These are phyloP conservation scores for Grus americana DNA, from an alignment of 2,113 vertebrate species.

Conservation along the genomic window DNA sequence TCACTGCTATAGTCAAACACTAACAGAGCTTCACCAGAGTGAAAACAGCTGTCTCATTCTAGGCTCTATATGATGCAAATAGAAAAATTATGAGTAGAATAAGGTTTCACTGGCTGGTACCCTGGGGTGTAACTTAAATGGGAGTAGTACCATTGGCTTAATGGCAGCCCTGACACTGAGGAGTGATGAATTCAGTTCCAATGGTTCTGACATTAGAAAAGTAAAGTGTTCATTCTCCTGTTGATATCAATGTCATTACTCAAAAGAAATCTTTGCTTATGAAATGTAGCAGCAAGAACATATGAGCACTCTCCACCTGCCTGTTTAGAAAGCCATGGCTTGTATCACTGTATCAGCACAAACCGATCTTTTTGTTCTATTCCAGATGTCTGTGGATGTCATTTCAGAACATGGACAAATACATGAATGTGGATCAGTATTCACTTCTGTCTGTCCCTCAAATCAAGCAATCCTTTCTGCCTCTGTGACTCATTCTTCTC, in stretches of 20 bases:
- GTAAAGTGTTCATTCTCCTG: not conserved
- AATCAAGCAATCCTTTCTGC: not conserved
- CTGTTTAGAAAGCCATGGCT: not conserved
- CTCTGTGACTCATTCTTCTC: not conserved
- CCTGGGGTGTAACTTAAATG: not conserved
- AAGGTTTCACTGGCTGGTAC: not conserved
- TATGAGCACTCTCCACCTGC: not conserved
- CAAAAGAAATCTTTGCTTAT: not conserved
- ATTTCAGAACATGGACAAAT: not conserved
- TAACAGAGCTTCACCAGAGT: not conserved
- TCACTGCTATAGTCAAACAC: not conserved
- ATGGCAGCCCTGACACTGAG: not conserved
- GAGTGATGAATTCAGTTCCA: not conserved
- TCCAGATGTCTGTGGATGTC: not conserved
- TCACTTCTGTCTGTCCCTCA: not conserved
- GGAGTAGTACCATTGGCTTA: not conserved
- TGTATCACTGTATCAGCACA: not conserved
- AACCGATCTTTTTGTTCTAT: not conserved
- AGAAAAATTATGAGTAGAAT: not conserved
- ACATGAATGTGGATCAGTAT: not conserved
- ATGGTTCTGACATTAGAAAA: not conserved
- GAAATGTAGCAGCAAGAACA: not conserved
- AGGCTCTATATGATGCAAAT: not conserved
- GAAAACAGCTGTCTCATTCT: not conserved
- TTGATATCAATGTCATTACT: not conserved